Evolutionary conservation across 2,113 vertebrate genomes (phyloP).

Genomic region (Trogon surrucura): DNA sequence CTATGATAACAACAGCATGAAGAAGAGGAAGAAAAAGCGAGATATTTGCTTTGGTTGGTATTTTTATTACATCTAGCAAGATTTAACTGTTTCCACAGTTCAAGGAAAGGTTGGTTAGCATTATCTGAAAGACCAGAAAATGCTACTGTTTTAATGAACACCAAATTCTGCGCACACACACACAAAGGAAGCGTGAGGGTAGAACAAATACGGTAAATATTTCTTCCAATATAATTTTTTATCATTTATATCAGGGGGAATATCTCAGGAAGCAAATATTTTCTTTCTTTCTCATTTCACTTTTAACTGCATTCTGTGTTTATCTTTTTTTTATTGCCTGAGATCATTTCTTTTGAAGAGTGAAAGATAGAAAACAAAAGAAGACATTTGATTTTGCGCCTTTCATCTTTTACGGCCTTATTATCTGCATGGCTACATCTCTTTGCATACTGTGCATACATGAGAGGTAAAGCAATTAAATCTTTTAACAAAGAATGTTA

Average conservation of each 20-base stretch:
- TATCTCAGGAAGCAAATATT: not conserved
- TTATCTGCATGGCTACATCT: slow-evolving; percentile 27
- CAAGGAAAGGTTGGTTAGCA: not conserved
- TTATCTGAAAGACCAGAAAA: not conserved
- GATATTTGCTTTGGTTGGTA: not conserved
- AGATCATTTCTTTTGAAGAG: not conserved
- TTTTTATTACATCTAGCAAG: not conserved
- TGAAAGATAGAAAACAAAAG: not conserved
- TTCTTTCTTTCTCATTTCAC: not conserved
- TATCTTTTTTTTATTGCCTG: not conserved
- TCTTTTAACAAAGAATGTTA: not conserved
- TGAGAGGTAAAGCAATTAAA: not conserved
- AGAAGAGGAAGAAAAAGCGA: not conserved
- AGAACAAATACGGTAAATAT: not conserved
- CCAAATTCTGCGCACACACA: not conserved
- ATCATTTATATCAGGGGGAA: not conserved
- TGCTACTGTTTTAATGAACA: not conserved
- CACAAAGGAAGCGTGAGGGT: not conserved
- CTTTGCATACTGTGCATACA: not conserved
- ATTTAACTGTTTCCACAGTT: not conserved
- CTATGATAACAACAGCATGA: not conserved
- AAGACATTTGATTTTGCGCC: not conserved
- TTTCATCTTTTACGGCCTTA: slow-evolving; percentile 26
- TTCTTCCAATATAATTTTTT: not conserved
- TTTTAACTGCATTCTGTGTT: not conserved